Evolutionary conservation across 2,888 invertebrate species (phyloP).

Genomic region (Parascotia fuliginaria): DNA sequence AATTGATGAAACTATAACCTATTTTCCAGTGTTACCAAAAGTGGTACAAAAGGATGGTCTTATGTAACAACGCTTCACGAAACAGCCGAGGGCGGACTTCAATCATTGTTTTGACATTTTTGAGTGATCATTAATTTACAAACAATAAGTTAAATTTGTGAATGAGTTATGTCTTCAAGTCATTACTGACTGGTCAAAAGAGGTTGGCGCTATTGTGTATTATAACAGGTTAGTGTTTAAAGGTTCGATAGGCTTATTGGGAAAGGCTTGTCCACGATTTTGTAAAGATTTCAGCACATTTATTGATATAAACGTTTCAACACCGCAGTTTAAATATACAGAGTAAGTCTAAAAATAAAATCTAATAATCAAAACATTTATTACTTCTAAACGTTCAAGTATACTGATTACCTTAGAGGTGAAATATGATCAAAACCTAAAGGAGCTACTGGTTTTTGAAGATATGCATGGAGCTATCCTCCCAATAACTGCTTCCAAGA

Average conservation of each 20-base stretch:
- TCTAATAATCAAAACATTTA: too few relatives aligned
- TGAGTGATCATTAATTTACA: conserved; percentile 43
- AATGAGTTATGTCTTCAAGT: conserved; percentile 27
- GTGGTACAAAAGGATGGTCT: conserved; percentile 33
- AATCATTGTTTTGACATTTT: conserved; percentile 48
- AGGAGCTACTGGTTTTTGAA: too few relatives aligned
- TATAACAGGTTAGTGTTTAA: conserved; percentile 25
- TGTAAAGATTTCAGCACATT: too few relatives aligned
- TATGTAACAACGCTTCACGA: conserved; percentile 28
- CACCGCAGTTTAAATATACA: too few relatives aligned
- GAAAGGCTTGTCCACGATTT: background rate
- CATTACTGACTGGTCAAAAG: conserved; percentile 28
- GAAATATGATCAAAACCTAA: too few relatives aligned
- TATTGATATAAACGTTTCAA: too few relatives aligned
- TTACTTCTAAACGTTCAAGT: too few relatives aligned
- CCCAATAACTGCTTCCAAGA: too few relatives aligned
- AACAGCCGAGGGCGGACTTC: conserved; percentile 17
- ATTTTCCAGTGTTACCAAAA: conserved; percentile 26
- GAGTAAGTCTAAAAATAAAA: too few relatives aligned
- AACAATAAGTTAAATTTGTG: conserved; percentile 38
- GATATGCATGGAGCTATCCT: too few relatives aligned
- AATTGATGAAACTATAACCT: conserved; percentile 20
- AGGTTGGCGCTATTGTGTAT: conserved; percentile 24
- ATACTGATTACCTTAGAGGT: too few relatives aligned
- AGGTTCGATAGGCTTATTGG: background rate